A percentile compares a stretch with the other conserved stretches of the same genome.
These are phyloP conservation scores for Torymus auratus DNA, from an alignment of 2,888 invertebrate species.

Conservation along the genomic window DNA sequence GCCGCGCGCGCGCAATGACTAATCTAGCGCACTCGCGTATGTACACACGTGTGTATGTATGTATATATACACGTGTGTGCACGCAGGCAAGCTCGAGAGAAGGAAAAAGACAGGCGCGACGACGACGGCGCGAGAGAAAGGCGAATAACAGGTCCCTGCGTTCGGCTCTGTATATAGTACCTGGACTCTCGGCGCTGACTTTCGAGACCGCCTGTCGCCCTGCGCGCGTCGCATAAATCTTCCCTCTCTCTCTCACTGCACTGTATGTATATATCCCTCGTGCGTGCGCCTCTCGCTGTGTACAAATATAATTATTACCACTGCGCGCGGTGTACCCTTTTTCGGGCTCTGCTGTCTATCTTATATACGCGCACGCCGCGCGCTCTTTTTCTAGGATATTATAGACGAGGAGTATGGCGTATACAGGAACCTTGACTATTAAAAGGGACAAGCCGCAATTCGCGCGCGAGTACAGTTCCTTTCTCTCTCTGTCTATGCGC, in stretches of 20 bases:
- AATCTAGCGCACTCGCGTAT: constrained; percentile 16
- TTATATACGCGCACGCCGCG: neutral
- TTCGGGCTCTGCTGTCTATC: constrained; percentile 18
- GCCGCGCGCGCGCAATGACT: constrained; percentile 4
- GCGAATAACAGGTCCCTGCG: constrained; percentile 27
- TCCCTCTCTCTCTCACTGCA: neutral
- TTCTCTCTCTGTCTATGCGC: constrained; percentile 9
- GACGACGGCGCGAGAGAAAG: constrained; percentile 33
- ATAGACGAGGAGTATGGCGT: neutral
- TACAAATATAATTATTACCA: constrained; percentile 56
- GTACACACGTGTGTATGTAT: neutral
- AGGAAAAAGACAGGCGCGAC: neutral
- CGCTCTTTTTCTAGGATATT: neutral
- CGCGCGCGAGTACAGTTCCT: constrained; percentile 10
- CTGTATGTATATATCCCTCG: constrained; percentile 24
- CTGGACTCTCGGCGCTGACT: constrained; percentile 38
- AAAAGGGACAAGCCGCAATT: constrained; percentile 47
- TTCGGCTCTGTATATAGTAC: constrained; percentile 19
- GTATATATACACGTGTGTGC: neutral
- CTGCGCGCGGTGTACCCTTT: constrained; percentile 9
- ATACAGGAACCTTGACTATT: constrained; percentile 25
- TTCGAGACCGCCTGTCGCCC: constrained; percentile 45
- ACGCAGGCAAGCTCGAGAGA: neutral
- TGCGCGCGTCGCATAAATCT: constrained; percentile 41
- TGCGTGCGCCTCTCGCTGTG: constrained; percentile 48